Conservation (phyloP, 1,140 invertebrate genomes). For the Scaptomyza graminum region DNA sequence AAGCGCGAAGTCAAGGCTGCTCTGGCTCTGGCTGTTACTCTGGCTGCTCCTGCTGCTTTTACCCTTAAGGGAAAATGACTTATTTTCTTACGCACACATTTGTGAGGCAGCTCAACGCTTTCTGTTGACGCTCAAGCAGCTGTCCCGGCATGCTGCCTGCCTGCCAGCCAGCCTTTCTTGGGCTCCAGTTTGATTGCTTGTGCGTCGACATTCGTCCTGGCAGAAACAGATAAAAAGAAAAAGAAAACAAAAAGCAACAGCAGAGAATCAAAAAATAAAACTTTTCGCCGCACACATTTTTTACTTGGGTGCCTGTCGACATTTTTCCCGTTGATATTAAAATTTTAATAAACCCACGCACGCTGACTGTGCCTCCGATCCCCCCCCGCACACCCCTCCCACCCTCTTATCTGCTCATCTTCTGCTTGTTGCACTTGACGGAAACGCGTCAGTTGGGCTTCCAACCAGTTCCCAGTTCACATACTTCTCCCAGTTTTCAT, state of each 20-base stretch:
- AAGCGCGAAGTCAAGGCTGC: constrained; percentile 19
- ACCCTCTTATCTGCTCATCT: constrained; percentile 19
- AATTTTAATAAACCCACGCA: constrained; percentile 79
- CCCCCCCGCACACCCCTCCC: background rate
- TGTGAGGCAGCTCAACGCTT: constrained; percentile 58
- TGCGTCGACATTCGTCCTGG: constrained; percentile 69
- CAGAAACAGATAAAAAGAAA: constrained; percentile 7
- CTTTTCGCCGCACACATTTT: constrained; percentile 72
- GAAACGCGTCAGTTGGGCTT: constrained; percentile 71
- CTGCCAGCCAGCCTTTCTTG: constrained; percentile 8
- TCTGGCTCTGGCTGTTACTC: background rate
- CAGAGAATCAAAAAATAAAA: constrained; percentile 11
- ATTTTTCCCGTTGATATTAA: constrained; percentile 77
- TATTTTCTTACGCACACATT: constrained; percentile 80
- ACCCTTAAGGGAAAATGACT: constrained; percentile 79
- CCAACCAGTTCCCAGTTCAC: constrained; percentile 1
- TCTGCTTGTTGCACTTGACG: constrained; percentile 78
- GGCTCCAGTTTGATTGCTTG: constrained; percentile 47
- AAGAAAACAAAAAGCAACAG: background rate
- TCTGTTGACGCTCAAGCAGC: constrained; percentile 24
- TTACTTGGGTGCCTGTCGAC: constrained; percentile 75
- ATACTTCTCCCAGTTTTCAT: constrained; percentile 30
- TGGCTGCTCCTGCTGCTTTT: constrained; percentile 25
- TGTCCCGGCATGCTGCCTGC: constrained; percentile 50
- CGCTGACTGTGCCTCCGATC: constrained; percentile 44